Evolutionary conservation across 92 coral and sea anemone genomes (phyloP).

Genomic region (Palythoa caribaeorum): DNA sequence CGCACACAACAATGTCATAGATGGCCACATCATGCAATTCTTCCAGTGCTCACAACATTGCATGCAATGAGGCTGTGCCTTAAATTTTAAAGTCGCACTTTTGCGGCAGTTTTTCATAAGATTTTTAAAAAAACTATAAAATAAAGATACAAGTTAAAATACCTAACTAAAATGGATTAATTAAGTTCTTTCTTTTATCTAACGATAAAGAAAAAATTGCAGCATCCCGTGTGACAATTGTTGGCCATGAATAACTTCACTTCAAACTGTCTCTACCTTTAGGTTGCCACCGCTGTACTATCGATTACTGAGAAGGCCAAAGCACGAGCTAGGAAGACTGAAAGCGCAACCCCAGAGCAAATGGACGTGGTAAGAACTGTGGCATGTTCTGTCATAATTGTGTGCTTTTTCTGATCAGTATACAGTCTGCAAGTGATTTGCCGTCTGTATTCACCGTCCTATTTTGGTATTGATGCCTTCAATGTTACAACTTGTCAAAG

Average conservation of each 20-base stretch:
- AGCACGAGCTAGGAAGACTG: slow-evolving; percentile 87
- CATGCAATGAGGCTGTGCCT: too few species aligned
- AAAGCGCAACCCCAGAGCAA: slow-evolving; percentile 80
- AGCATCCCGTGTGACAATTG: not conserved
- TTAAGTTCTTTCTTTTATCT: not conserved
- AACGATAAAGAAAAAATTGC: not conserved
- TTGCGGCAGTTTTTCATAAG: not conserved
- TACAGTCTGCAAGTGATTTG: not conserved
- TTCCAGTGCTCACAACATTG: too few species aligned
- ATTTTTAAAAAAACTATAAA: not conserved
- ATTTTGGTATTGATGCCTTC: too few species aligned
- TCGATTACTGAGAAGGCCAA: slow-evolving; percentile 96
- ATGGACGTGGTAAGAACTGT: slow-evolving; percentile 90
- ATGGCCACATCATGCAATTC: too few species aligned
- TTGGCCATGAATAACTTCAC: not conserved
- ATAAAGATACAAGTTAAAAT: not conserved
- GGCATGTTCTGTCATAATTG: not conserved
- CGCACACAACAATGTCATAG: too few species aligned
- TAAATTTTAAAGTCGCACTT: too few species aligned
- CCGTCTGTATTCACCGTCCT: too few species aligned
- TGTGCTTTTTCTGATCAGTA: not conserved
- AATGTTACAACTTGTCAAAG: too few species aligned
- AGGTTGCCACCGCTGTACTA: slow-evolving; percentile 97
- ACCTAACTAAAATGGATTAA: not conserved
- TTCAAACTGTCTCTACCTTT: not conserved